Conservation (phyloP, 2,113 vertebrate genomes). For the Entomyzon cyanotis region DNA sequence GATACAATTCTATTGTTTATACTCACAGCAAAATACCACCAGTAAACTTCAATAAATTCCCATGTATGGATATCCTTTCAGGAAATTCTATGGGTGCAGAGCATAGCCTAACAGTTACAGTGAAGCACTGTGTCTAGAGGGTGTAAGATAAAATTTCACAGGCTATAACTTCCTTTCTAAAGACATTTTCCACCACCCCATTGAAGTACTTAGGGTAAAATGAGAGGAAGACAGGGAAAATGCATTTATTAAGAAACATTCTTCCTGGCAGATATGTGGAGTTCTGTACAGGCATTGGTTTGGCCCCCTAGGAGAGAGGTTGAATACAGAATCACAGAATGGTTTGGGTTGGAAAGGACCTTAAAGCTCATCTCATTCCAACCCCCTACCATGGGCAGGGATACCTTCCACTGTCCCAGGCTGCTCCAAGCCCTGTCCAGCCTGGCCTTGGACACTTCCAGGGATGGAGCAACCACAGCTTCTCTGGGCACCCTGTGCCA, state of each 20-base stretch:
- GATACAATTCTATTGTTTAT: background rate
- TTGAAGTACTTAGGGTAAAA: background rate
- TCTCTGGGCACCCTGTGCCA: background rate
- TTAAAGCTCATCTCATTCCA: background rate
- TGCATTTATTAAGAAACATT: background rate
- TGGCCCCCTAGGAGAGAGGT: background rate
- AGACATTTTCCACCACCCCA: background rate
- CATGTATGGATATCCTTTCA: background rate
- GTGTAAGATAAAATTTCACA: background rate
- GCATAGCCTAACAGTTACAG: background rate
- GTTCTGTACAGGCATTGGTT: background rate
- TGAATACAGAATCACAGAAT: background rate
- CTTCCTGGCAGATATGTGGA: background rate
- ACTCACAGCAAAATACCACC: background rate
- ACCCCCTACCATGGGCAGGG: rapidly evolving
- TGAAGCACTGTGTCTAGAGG: background rate
- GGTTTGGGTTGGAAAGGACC: background rate
- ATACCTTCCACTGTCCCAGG: background rate
- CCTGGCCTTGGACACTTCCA: background rate
- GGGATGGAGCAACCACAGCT: background rate
- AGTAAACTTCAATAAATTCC: background rate
- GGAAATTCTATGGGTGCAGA: background rate
- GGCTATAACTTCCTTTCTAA: background rate
- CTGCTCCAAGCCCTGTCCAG: background rate
- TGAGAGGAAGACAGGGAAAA: background rate